phyloP scores from a whole-genome alignment of 1,140 invertebrate species.

The Pseudachorutes palmiensis region DNA sequence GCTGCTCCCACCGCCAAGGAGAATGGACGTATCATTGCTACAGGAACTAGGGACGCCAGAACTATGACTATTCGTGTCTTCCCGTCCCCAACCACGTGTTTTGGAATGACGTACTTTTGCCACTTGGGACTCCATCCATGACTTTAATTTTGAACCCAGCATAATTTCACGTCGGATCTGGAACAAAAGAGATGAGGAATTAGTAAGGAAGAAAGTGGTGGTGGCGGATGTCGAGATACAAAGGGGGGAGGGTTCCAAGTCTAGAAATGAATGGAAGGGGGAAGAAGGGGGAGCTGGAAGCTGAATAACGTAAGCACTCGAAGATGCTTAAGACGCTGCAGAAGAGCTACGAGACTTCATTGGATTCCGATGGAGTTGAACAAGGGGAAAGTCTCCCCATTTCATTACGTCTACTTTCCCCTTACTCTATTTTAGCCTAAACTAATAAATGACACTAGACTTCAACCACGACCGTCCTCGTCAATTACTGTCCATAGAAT shows the following conservation, averaged over 20 bases:
- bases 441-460: conserved; percentile 2
- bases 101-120: conserved; percentile 8
- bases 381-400: conserved; percentile 30
- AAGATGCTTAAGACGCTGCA: neutral
- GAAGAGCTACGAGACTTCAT: neutral
- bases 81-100: neutral
- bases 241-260: neutral
- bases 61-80: neutral
- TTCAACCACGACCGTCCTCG: neutral
- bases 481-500: conserved; percentile 4
- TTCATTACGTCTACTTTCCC: conserved; percentile 23
- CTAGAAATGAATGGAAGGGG: conserved; percentile 13
- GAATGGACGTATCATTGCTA: neutral
- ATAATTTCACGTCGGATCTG: conserved; percentile 21
- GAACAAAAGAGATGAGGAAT: neutral
- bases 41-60: conserved; percentile 12
- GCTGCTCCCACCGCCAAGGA: neutral
- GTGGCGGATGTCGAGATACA: too few relatives aligned
- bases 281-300: neutral
- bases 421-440: neutral
- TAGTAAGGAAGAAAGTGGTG: neutral
- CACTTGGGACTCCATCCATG: conserved; percentile 38
- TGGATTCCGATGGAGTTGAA: conserved; percentile 15
- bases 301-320: neutral
- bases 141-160: conserved; percentile 34